Conservation (phyloP, 2,113 vertebrate genomes). For the Phoxinus phoxinus region DNA sequence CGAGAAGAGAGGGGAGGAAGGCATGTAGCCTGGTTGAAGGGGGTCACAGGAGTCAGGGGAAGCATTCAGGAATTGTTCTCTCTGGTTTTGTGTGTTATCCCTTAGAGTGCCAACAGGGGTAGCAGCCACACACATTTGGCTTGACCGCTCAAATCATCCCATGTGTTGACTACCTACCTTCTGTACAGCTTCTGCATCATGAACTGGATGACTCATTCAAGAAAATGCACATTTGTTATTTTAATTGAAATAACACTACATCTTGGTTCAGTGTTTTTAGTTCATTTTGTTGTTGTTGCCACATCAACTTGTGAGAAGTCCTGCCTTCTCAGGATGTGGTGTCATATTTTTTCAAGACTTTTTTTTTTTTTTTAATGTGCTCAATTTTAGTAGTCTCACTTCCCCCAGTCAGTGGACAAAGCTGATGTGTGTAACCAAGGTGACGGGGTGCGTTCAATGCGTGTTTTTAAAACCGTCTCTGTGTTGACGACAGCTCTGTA, state of each 20-base stretch:
- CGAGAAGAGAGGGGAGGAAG: conserved; percentile 6
- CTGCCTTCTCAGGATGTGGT: conserved; percentile 19
- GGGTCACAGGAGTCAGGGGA: conserved; percentile 45
- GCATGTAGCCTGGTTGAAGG: neutral
- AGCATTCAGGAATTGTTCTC: conserved; percentile 59
- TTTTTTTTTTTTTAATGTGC: conserved; percentile 33
- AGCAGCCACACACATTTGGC: conserved; percentile 7
- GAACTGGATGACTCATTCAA: conserved; percentile 15
- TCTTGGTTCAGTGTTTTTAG: neutral
- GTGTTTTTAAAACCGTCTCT: conserved; percentile 24
- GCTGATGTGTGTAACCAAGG: conserved; percentile 45
- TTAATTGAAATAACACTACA: conserved; percentile 5
- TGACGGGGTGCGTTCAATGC: neutral
- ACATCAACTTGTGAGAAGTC: conserved; percentile 5
- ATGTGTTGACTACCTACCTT: neutral
- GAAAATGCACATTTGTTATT: conserved; percentile 18
- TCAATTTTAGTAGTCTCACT: conserved; percentile 10
- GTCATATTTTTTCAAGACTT: conserved; percentile 21
- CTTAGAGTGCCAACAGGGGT: conserved; percentile 56
- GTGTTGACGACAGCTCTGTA: conserved; percentile 3
- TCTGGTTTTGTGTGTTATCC: conserved; percentile 41
- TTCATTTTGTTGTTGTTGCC: neutral
- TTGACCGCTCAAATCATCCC: neutral
- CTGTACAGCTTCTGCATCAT: conserved; percentile 20
- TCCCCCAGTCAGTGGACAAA: conserved; percentile 10